A percentile compares a stretch with the other conserved stretches of the same genome.
These are phyloP conservation scores for Zosterops hypoxanthus DNA, from an alignment of 2,113 vertebrate species.

Conservation along the genomic window DNA sequence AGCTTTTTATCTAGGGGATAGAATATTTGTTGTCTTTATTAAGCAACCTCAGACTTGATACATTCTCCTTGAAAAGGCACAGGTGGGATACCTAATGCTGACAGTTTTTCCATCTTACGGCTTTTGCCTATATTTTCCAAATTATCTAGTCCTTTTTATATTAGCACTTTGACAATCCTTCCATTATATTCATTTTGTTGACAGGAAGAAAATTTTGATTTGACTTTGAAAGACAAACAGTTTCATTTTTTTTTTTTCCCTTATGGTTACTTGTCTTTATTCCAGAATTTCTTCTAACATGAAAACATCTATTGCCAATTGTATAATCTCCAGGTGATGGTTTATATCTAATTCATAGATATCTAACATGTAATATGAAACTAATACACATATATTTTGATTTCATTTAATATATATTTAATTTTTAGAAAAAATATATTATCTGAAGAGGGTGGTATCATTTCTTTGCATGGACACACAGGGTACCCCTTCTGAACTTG, in stretches of 20 bases:
- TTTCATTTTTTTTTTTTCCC: neutral
- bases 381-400: neutral
- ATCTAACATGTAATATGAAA: neutral
- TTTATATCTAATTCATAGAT: neutral
- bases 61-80: neutral
- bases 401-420: neutral
- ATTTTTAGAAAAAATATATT: neutral
- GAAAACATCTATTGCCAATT: neutral
- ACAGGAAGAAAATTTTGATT: neutral
- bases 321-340: neutral
- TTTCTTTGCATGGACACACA: neutral
- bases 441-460: neutral
- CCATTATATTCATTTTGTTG: neutral
- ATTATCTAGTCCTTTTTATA: conserved; percentile 29
- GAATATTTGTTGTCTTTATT: neutral
- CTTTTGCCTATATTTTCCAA: neutral
- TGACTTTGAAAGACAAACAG: neutral
- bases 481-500: neutral
- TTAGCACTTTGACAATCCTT: conserved; percentile 13
- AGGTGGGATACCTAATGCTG: neutral
- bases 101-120: neutral
- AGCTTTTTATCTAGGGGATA: neutral
- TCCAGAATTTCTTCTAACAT: neutral
- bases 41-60: neutral
- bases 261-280: neutral